Conservation (phyloP, 2,113 vertebrate species). For the Barbus barbus region DNA sequence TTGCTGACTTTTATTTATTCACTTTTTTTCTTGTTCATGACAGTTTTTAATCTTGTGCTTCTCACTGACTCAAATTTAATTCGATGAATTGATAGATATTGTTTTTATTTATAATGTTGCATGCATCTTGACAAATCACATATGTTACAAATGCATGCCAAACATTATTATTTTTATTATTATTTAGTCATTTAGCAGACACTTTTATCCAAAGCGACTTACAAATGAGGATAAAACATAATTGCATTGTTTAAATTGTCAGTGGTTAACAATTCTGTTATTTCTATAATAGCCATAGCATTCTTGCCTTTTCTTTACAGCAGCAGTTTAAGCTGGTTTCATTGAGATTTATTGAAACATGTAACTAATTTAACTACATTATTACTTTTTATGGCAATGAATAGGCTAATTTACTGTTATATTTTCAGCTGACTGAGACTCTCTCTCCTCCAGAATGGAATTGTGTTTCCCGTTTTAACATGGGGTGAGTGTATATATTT, state of each 20-base stretch:
- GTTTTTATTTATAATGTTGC: conserved; percentile 51
- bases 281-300: neutral
- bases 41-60: neutral
- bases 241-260: conserved; percentile 56
- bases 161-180: too few relatives aligned
- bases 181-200: too few relatives aligned
- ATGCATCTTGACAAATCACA: conserved; percentile 29
- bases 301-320: neutral
- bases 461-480: too few relatives aligned
- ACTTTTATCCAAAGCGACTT: too few relatives aligned
- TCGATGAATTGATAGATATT: too few relatives aligned
- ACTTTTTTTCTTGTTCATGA: neutral
- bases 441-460: neutral
- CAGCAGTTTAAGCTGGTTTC: neutral
- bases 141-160: conserved; percentile 30
- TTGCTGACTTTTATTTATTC: neutral
- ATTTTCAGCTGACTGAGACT: neutral
- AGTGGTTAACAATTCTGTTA: conserved; percentile 37
- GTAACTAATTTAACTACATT: neutral
- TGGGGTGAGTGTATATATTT: neutral
- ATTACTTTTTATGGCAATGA: neutral
- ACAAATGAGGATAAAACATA: too few relatives aligned
- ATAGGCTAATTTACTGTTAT: neutral
- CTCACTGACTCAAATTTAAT: neutral
- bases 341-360: neutral